These are phyloP conservation scores for Pseudobourletiella spinata DNA, from an alignment of 1,140 invertebrate species.

Conservation along the genomic window DNA sequence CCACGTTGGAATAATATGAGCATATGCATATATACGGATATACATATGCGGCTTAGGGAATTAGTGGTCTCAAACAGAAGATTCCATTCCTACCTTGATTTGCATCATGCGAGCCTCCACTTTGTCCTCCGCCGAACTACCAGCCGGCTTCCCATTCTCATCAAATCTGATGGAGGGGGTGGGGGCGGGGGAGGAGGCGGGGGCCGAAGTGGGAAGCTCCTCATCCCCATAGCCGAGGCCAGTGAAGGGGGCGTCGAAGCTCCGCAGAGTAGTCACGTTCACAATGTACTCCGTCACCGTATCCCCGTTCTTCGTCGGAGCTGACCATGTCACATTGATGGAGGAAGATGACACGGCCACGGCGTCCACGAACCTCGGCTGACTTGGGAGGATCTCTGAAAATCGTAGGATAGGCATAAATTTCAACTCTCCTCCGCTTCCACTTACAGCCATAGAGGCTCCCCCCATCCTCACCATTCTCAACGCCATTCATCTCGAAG, in stretches of 20 bases:
- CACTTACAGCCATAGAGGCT: too few species aligned
- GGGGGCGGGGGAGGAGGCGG: neutral
- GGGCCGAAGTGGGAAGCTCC: neutral
- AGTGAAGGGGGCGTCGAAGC: slow-evolving; percentile 48
- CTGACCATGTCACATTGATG: slow-evolving; percentile 58
- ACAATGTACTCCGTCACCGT: slow-evolving; percentile 57
- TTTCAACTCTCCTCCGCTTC: too few species aligned
- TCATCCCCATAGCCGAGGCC: slow-evolving; percentile 28
- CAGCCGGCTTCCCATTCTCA: neutral
- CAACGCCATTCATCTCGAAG: too few species aligned
- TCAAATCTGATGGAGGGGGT: neutral
- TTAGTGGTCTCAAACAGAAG: too few species aligned
- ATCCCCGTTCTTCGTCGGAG: slow-evolving; percentile 52
- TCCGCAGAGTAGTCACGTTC: slow-evolving; percentile 58
- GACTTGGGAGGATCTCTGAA: slow-evolving; percentile 60
- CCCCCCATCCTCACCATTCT: too few species aligned
- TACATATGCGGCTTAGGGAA: too few species aligned
- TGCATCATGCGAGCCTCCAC: slow-evolving; percentile 31
- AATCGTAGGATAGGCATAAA: too few species aligned
- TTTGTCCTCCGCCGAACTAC: slow-evolving; percentile 18
- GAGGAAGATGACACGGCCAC: slow-evolving; percentile 59
- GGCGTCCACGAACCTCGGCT: slow-evolving; percentile 57
- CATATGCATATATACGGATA: too few species aligned
- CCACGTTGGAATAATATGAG: too few species aligned
- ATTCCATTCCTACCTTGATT: slow-evolving; percentile 30